Percentiles rank a stretch among this genome's conserved stretches.
phyloP scores from a whole-genome alignment of 2,888 invertebrate species.

The Thyatira batis region DNA sequence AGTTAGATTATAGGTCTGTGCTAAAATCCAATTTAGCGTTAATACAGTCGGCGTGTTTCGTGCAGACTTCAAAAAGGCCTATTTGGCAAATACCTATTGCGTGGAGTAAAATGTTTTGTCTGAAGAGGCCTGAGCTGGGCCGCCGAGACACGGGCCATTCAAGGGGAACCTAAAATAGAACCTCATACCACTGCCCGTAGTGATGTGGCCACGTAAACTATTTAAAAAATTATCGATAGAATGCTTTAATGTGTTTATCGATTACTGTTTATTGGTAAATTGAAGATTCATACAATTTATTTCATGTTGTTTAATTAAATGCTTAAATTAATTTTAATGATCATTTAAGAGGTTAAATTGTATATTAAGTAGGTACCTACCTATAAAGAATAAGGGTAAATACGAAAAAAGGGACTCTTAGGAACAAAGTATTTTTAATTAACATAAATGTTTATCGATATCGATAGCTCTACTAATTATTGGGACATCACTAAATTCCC shows the following conservation, averaged over 20 bases:
- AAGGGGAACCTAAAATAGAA: constrained; percentile 49
- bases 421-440: constrained; percentile 11
- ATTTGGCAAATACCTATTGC: constrained; percentile 11
- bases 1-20: too few relatives aligned
- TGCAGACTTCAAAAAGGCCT: neutral
- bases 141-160: constrained; percentile 20
- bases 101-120: constrained; percentile 10
- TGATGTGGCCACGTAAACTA: constrained; percentile 14
- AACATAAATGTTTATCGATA: too few relatives aligned
- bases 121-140: neutral
- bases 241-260: neutral
- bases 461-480: constrained; percentile 1
- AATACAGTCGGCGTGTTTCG: neutral
- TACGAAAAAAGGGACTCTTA: too few relatives aligned
- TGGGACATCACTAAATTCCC: constrained; percentile 13
- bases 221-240: constrained; percentile 25
- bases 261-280: too few relatives aligned
- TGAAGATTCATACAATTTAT: too few relatives aligned
- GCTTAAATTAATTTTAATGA: too few relatives aligned
- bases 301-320: too few relatives aligned
- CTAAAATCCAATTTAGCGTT: neutral
- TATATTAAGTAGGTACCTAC: too few relatives aligned
- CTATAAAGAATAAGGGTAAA: neutral
- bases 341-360: too few relatives aligned
- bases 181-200: constrained; percentile 46